A percentile compares a stretch with the other conserved stretches of the same genome.
Evolutionary conservation across 1,140 invertebrate genomes (phyloP).

Genomic region (Caerostris darwini): DNA sequence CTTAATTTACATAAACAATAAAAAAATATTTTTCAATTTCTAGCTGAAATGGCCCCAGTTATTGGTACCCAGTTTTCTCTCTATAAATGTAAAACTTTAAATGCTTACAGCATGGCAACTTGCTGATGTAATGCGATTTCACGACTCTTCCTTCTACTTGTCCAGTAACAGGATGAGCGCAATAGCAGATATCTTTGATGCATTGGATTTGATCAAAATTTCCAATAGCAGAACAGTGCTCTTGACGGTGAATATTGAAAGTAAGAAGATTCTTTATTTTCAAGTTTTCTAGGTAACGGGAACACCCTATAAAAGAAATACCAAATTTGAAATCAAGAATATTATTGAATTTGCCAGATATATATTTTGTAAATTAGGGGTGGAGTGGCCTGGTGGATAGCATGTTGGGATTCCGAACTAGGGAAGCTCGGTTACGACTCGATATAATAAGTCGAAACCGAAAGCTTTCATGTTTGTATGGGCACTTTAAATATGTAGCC

Average conservation of each 20-base stretch:
- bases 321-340: background rate
- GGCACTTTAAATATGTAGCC: too few relatives aligned
- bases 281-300: background rate
- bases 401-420: too few relatives aligned
- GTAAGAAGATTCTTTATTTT: background rate
- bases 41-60: too few relatives aligned
- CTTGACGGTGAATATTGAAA: background rate
- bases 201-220: slow-evolving; percentile 12
- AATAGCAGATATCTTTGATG: slow-evolving; percentile 21
- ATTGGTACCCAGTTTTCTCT: too few relatives aligned
- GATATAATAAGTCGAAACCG: too few relatives aligned
- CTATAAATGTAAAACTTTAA: too few relatives aligned
- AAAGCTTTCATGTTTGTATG: too few relatives aligned
- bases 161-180: background rate
- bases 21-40: too few relatives aligned
- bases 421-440: too few relatives aligned
- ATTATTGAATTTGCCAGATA: background rate
- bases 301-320: background rate
- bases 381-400: background rate
- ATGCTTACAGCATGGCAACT: slow-evolving; percentile 43
- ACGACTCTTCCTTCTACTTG: background rate
- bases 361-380: background rate
- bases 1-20: too few relatives aligned
- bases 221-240: background rate
- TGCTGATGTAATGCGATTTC: background rate